Evolutionary conservation across 2,797 vertebrate genomes (phyloP).

Genomic region (Brachyrhaphis roseni): DNA sequence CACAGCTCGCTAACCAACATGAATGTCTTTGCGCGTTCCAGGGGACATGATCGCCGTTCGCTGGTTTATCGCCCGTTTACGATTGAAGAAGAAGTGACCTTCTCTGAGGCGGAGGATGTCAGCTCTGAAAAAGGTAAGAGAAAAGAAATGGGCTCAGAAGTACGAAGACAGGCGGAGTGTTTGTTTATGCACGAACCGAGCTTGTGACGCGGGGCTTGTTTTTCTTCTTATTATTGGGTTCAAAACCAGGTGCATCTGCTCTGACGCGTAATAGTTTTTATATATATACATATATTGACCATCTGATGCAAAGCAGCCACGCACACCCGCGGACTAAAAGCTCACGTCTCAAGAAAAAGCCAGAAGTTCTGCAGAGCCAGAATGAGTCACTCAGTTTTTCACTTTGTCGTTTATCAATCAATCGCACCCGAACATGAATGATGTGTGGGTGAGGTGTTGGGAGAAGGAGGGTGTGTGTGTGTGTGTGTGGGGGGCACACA

Average conservation of each 20-base stretch:
- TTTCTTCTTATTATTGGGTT: slow-evolving; percentile 1
- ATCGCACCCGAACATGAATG: slow-evolving; percentile 32
- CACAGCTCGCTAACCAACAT: slow-evolving; percentile 51
- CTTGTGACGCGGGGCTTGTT: slow-evolving; percentile 18
- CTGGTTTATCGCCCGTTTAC: slow-evolving; percentile 32
- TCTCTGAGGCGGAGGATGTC: slow-evolving; percentile 72
- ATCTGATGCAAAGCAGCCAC: slow-evolving; percentile 5
- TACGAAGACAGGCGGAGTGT: not conserved
- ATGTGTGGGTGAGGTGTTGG: slow-evolving; percentile 30
- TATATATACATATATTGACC: not conserved
- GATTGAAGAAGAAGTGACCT: slow-evolving; percentile 66
- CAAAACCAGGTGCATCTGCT: slow-evolving; percentile 13
- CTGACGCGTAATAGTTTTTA: slow-evolving; percentile 5
- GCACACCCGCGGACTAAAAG: not conserved
- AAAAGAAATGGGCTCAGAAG: not conserved
- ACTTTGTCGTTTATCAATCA: slow-evolving; percentile 38
- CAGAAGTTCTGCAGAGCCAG: slow-evolving; percentile 53
- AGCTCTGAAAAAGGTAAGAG: slow-evolving; percentile 76
- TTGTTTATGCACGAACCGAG: slow-evolving; percentile 25
- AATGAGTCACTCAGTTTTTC: slow-evolving; percentile 38
- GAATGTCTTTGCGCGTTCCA: slow-evolving; percentile 40
- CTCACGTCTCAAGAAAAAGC: slow-evolving; percentile 15
- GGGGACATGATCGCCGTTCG: slow-evolving; percentile 58
- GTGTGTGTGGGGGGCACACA: slow-evolving; percentile 15
- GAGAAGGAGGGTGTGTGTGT: slow-evolving; percentile 18